Base-by-base conservation (phyloP, 2,797 vertebrate genomes). In the Myotis pilosus region DNA sequence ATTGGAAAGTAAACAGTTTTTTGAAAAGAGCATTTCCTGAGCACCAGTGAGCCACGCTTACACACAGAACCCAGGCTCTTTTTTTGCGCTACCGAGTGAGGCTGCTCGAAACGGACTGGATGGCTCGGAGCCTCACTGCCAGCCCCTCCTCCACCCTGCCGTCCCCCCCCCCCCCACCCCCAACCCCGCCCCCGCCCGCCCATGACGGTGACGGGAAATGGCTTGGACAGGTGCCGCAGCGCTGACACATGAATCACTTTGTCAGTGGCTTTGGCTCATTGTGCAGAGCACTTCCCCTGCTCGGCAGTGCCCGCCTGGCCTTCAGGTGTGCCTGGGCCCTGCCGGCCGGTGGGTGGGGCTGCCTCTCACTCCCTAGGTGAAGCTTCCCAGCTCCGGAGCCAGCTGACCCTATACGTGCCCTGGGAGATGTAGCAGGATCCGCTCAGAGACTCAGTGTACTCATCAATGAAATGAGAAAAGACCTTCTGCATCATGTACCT, bases 21-120 rank as follows among this genome's bases (percentile, higher is more conserved):
- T 49, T 66, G 47, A 33, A 33, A 33, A 49, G 60, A 33, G 44
- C 44, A 11, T 25, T 49, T 49, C 13, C 41, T 25, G 44, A 49
- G 60, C 41, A 9, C 30, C 57, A 13, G 17, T 8, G 28, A 82
- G 79, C 79, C 57, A 13, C 6, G 5, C 47, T 10, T 30, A 76
- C 49, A 23, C 51, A 17, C 36, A 3, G 33, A 36, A 4, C 81
- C 28, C 5, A 47, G 15, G 5, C 12, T 12, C 8, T 5, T 28
- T 79, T 25, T 23, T 16, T 64, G 12, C 8, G 0, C 30, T 71
- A 49, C 23, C 13, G 10, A 74, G 16, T 19, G 12, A 92, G 64
- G 41, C 55, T 55, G 15, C 0, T 0, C 6, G 62, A 81, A 68
- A n/a, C 22, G 38, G 36, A 49, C 0, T 0, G 47, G 20, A 13